A percentile compares a stretch with the other conserved stretches of the same genome.
Evolutionary conservation across 2,113 vertebrate species (phyloP).

Genomic region (Phrynosoma platyrhinos): DNA sequence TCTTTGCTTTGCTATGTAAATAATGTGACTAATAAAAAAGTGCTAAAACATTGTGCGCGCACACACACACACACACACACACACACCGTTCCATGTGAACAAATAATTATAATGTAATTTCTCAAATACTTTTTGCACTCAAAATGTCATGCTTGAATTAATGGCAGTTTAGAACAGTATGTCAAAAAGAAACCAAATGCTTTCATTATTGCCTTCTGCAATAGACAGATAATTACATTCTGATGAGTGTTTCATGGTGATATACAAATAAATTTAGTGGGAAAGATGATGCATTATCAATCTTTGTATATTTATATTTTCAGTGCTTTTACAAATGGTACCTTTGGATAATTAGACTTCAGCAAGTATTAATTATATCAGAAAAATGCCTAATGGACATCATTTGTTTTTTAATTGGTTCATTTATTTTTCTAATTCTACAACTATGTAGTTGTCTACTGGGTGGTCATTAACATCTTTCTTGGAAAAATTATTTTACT

Average conservation of each 20-base stretch:
- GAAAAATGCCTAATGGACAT: not conserved
- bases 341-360: slow-evolving; percentile 4
- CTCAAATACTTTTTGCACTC: not conserved
- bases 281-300: not conserved
- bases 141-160: slow-evolving; percentile 22
- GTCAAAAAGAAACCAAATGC: not conserved
- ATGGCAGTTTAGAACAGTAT: not conserved
- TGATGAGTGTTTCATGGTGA: not conserved
- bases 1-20: slow-evolving; percentile 16
- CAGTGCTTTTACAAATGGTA: not conserved
- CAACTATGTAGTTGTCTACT: not conserved
- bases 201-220: slow-evolving; percentile 9
- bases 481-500: not conserved
- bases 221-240: not conserved
- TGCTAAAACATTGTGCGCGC: not conserved
- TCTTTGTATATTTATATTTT: not conserved
- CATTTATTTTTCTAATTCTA: not conserved
- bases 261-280: not conserved
- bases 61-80: too few species aligned
- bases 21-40: slow-evolving; percentile 7
- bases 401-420: not conserved
- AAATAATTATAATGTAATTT: slow-evolving; percentile 14
- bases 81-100: not conserved
- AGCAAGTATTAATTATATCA: not conserved
- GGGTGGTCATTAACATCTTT: not conserved